phyloP scores from a whole-genome alignment of 2,888 invertebrate genomes.

The Trachelus tabidus region DNA sequence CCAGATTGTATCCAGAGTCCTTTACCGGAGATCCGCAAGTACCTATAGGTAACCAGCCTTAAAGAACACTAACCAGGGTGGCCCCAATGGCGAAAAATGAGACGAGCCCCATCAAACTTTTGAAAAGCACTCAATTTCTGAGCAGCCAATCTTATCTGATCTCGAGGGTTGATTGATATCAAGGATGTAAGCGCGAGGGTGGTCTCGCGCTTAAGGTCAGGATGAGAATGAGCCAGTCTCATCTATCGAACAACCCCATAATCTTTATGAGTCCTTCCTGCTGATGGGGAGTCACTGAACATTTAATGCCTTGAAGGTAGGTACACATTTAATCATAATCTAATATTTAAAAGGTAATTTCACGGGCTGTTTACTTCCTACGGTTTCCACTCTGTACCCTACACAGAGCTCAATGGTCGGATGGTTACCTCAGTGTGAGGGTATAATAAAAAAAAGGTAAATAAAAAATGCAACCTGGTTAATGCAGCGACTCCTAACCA shows the following conservation, averaged over 20 bases:
- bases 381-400: conserved; percentile 20
- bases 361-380: conserved; percentile 64
- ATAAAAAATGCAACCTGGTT: not conserved
- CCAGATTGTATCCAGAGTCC: not conserved
- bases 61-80: conserved; percentile 7
- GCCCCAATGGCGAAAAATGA: conserved; percentile 20
- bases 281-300: conserved; percentile 42
- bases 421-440: not conserved
- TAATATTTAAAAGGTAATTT: conserved; percentile 68
- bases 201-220: conserved; percentile 34
- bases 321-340: conserved; percentile 67
- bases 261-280: conserved; percentile 43
- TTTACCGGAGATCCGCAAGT: not conserved
- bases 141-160: conserved; percentile 61
- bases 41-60: not conserved
- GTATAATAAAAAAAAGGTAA: not conserved
- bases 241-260: conserved; percentile 45
- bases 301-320: conserved; percentile 58
- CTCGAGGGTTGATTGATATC: conserved; percentile 60
- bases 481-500: not conserved
- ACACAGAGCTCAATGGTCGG: not conserved
- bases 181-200: conserved; percentile 28
- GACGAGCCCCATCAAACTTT: conserved; percentile 38
- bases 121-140: conserved; percentile 54
- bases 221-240: conserved; percentile 31